Evolutionary conservation across 2,888 invertebrate genomes (phyloP), one percentile per base, ranked within the genome.

Genomic region (Ptychoptera albimana): DNA sequence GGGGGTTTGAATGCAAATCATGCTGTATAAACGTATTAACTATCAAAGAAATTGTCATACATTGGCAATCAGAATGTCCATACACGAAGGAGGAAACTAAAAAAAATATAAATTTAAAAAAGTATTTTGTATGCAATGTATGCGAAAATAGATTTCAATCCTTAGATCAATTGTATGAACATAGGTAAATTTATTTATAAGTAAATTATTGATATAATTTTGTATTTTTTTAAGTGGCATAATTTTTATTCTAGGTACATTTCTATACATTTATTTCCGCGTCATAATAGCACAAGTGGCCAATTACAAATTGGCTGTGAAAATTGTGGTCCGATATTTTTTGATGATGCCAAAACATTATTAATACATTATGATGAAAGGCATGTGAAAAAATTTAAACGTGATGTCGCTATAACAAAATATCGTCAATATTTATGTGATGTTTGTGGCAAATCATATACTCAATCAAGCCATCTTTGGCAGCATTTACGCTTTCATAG

Each of bases 401-500:
- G 63, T 52, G 47, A 64, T n/a, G 54, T 55, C 8, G 50, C 45
- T 3, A 45, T 47, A 9, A 52, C 55, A 0, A 59, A 60, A 39
- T 49, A 55, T 23, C 59, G 66, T 14, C 72, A 71, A 29, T 73
- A 71, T 51, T 63, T 73, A 7, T 76, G 75, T 50, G 75, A 76
- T 51, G 69, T 74, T 38, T 76, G 75, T 50, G 75, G 74, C n/a
- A 67, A 72, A 48, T 71, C 72, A 6, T 73, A 73, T 51, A 66
- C 76, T 0, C 76, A 77, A 55, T 75, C 75, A 0, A 75, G 75
- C 43, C 76, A 77, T 54, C 63, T 77, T 52, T 75, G 75, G 74
- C 76, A 77, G 45, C 77, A 77, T 53, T 70, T 75, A 58, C 63
- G 76, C 49, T 77, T 77, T 51, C 76, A 77, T 57, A 73, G 74